Evolutionary conservation across 2,113 vertebrate genomes (phyloP).

Genomic region (Mormyrus iriodes): DNA sequence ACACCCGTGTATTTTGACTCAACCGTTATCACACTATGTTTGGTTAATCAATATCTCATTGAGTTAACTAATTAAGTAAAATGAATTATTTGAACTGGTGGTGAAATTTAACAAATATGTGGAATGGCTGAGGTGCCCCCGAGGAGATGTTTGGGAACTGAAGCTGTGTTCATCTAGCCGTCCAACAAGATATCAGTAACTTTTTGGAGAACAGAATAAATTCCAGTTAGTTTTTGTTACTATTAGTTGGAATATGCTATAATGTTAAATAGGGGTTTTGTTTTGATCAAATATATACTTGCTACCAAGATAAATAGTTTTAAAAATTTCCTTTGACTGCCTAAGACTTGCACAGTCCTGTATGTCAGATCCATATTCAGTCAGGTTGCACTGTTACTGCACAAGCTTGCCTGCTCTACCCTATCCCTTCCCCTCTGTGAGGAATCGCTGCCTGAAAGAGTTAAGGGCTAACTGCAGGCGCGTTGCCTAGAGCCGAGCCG

Average conservation of each 20-base stretch:
- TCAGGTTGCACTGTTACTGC: neutral
- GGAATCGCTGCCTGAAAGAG: slow-evolving; percentile 36
- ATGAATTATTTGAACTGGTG: neutral
- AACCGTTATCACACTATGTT: neutral
- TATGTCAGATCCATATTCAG: neutral
- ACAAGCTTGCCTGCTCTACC: neutral
- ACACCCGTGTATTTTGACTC: neutral
- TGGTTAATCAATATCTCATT: neutral
- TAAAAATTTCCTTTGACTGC: neutral
- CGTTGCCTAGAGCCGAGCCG: slow-evolving; percentile 48
- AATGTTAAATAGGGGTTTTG: neutral
- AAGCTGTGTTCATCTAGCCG: neutral
- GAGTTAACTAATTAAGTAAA: neutral
- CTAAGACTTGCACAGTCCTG: neutral
- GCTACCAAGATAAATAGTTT: neutral
- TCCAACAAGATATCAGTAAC: neutral
- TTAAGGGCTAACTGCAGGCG: slow-evolving; percentile 48
- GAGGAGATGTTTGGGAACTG: neutral
- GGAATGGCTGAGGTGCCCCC: neutral
- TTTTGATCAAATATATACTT: neutral
- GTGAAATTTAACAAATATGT: neutral
- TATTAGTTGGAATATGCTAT: neutral
- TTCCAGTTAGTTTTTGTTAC: neutral
- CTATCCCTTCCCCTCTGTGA: neutral
- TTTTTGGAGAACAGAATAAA: neutral